A percentile compares a stretch with the other conserved stretches of the same genome.
Conservation (phyloP, 2,113 vertebrate species). For the Brachyhypopomus occidentalis region DNA sequence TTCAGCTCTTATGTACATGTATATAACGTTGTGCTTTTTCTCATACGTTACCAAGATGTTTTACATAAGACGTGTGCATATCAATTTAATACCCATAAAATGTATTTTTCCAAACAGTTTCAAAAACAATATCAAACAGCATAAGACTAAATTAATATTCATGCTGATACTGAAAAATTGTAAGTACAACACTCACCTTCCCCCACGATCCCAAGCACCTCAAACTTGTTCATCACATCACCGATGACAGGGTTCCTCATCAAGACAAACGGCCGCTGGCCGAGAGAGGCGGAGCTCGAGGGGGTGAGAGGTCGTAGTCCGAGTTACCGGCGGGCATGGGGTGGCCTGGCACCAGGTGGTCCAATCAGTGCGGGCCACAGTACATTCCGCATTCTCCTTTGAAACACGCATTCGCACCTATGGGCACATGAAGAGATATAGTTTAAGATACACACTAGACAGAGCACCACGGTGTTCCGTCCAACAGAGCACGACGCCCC, state of each 20-base stretch:
- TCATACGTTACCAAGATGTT: no score
- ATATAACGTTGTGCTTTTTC: no score
- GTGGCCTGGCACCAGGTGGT: conserved; percentile 53
- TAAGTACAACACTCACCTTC: conserved; percentile 84
- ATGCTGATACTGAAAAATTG: neutral
- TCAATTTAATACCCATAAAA: no score
- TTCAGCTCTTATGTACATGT: no score
- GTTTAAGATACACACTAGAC: neutral
- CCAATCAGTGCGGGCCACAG: conserved; percentile 51
- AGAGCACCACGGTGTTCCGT: neutral
- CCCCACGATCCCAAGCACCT: conserved; percentile 99
- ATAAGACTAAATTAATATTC: no score
- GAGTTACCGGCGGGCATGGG: conserved; percentile 60
- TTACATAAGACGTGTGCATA: no score
- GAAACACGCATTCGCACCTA: conserved; percentile 55
- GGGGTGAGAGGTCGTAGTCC: conserved; percentile 25
- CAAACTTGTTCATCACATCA: conserved; percentile 99
- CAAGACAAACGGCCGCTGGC: conserved; percentile 86
- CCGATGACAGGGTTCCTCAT: conserved; percentile 97
- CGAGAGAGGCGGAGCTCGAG: conserved; percentile 75
- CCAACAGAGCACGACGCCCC: no score
- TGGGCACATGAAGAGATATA: conserved; percentile 12
- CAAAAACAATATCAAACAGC: no score
- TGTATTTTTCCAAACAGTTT: no score
- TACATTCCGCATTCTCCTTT: conserved; percentile 57